These are phyloP conservation scores for Istiophorus platypterus DNA, from an alignment of 2,113 vertebrate species.

Conservation along the genomic window DNA sequence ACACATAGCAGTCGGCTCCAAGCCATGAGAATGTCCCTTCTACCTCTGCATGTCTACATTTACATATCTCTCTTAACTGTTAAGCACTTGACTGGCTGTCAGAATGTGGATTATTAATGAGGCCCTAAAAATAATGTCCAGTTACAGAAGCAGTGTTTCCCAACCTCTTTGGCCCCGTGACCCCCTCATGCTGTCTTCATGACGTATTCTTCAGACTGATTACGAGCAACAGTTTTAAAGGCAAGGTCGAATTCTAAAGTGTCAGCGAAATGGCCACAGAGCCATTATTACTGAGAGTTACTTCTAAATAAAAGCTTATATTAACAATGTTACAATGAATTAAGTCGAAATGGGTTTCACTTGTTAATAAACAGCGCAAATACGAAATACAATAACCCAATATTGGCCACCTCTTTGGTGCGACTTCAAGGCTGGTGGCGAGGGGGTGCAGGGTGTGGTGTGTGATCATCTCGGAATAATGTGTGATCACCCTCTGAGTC, in stretches of 20 bases:
- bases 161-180: not conserved
- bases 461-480: too few species aligned
- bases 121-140: not conserved
- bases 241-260: too few species aligned
- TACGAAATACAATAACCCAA: too few species aligned
- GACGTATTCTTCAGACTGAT: not conserved
- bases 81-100: too few species aligned
- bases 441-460: too few species aligned
- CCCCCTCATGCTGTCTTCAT: not conserved
- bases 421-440: too few species aligned
- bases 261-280: not conserved
- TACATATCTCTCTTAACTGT: not conserved
- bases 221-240: not conserved
- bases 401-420: too few species aligned
- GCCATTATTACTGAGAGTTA: not conserved
- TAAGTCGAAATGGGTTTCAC: too few species aligned
- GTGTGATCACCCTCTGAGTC: too few species aligned
- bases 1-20: constrained; percentile 68
- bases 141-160: not conserved
- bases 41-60: not conserved
- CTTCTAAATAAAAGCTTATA: not conserved
- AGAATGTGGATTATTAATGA: not conserved
- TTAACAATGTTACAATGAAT: not conserved
- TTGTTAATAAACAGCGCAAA: too few species aligned
- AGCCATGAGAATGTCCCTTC: constrained; percentile 16